Base-by-base conservation (phyloP, 1,140 invertebrate genomes). In the Chironomus tepperi region DNA sequence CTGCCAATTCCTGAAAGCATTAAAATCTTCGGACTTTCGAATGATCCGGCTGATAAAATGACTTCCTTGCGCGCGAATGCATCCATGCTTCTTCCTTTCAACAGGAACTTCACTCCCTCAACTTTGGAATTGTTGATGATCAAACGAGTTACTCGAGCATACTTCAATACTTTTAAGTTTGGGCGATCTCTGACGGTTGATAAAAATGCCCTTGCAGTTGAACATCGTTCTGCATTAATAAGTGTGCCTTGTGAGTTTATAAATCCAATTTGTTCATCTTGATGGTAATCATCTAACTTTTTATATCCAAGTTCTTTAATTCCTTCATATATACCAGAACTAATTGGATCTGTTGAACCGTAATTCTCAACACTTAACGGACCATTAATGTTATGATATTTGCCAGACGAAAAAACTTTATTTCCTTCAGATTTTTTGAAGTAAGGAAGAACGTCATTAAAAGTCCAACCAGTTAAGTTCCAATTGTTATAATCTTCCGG, bases 1-100 rank as follows among this genome's bases (percentile, higher is more conserved):
- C 93, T 93, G 0, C 94, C 95, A 67, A 96, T 86, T 0, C 95
- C 95, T 0, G 93, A 95, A 0, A 96, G 79, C 93, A 96, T 94
- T 73, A 97, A 80, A 42, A 97, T 80, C 77, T 94, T 92, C 0
- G 93, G 90, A 18, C 88, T 89, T 74, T 92, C 93, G 7, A 95
- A 91, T 0, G 91, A 87, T 0, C 93, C 93, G 0, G 91, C 91
- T 1, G 91, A 91, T 7, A 95, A 76, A 43, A 94, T 90, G 0
- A 94, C 88, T 82, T 94, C 93, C 79, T 91, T 90, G 73, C 84
- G 85, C 0, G 92, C 93, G 81, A 93, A 90, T 0, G 93, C 91
- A 0, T 88, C 91, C 16, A 70, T 18, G 7, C 15, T 21, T 70
- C 16, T 19, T 16, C 19, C 19, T 10, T 18, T 70, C 2, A 70